Evolutionary conservation across 2,888 invertebrate genomes (phyloP), one percentile per base, ranked within the genome.

Genomic region (Lycaena phlaeas): DNA sequence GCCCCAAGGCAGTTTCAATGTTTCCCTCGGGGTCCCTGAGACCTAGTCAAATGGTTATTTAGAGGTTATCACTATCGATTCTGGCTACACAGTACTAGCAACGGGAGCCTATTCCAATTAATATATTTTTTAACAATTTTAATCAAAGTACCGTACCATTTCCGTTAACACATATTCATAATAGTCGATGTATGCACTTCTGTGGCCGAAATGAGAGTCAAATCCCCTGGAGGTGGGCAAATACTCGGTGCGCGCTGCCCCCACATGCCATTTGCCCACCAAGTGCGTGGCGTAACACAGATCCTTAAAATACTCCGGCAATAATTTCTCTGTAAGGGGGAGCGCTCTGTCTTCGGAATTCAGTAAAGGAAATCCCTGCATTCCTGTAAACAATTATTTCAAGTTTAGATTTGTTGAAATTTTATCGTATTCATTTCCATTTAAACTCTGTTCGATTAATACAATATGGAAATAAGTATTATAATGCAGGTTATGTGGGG

Each of bases 121-220:
- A n/a, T n/a, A n/a, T n/a, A n/a, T n/a, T n/a, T n/a, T n/a, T n/a
- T n/a, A n/a, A n/a, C n/a, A n/a, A n/a, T n/a, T n/a, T n/a, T n/a
- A n/a, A n/a, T n/a, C n/a, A n/a, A n/a, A n/a, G n/a, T n/a, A n/a
- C n/a, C n/a, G n/a, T 50, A 78, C 81, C 43, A 41, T 47, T 59
- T 81, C 81, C 46, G 72, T 64, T 4, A 61, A 44, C 3, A 55
- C 59, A 44, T 81, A 78, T 54, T 91, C 89, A 58, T 88, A 94
- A 60, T 96, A 97, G 62, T 94, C 93, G 42, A 93, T 88, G 50
- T 87, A 90, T 1, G 93, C 95, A 44, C 90, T 91, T 86, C 92
- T 92, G 62, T 94, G 95, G 1, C 97, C 97, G 60, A 89, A 93
- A 64, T 95, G 94, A 17, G 89, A 87, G 55, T 94, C 91, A 60